Base-by-base conservation (phyloP, 2,113 vertebrate genomes). In the Clarias magur region DNA sequence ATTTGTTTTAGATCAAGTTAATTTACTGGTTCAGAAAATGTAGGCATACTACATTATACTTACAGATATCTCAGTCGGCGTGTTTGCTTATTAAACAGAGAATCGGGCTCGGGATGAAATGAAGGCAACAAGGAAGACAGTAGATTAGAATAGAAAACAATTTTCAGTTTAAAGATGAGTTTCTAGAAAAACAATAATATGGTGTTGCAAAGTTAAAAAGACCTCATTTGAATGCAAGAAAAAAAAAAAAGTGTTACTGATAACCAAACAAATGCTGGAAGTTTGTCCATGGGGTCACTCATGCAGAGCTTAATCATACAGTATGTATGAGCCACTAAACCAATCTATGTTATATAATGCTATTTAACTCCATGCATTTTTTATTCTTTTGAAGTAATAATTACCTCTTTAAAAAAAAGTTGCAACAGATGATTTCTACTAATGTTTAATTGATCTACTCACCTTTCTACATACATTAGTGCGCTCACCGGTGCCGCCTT, bases 1-100 rank as follows among this genome's bases (percentile, higher is more conserved):
- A 84, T 72, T 81, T 25, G 27, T 73, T 85, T 68, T 38, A 56
- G 53, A 56, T 79, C 53, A 23, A 30, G 63, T n/a, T 83, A 38
- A 83, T 75, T 75, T 76, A 56, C 59, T 67, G 23, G 60, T 42
- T 48, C 42, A 65, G 13, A 34, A 68, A 53, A 63, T 53, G n/a
- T 27, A 25, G 48, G 48, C n/a, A 60, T 63, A 54, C 0, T 3
- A 34, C 34, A 75, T 76, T 87, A 65, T 82, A 80, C 54, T 25
- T 82, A 82, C 25, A 82, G 34, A 79, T 56, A 17, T 56, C 25
- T 79, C n/a, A 17, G 25, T 27, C 70, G 10, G 4, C 63, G n/a
- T 67, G 62, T 83, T 83, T 82, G 62, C 60, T 65, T 48, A n/a
- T n/a, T 53, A 27, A 13, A n/a, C 48, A 27, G 54, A 16, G 27